Evolutionary conservation across 2,888 invertebrate species (phyloP).

Genomic region (Metallyticus violacea): DNA sequence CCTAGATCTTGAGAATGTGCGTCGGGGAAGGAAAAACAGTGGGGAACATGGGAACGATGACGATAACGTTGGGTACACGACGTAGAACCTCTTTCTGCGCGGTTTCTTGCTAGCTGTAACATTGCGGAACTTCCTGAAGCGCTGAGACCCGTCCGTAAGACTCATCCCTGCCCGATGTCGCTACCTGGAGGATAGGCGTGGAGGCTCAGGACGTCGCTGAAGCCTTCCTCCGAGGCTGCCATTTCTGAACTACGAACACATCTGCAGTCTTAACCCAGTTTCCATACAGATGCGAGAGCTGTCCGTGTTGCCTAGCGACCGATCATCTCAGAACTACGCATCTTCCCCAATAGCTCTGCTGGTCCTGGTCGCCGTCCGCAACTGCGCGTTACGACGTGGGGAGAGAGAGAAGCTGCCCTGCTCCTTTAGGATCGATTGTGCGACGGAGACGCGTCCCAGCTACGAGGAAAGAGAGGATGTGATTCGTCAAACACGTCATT

Average conservation of each 20-base stretch:
- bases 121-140: neutral
- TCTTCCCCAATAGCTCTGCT: too few relatives aligned
- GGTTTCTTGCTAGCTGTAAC: neutral
- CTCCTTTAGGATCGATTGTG: neutral
- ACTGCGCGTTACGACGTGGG: slow-evolving; percentile 5
- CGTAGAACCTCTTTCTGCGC: neutral
- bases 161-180: neutral
- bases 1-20: neutral
- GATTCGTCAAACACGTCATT: neutral
- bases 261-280: neutral
- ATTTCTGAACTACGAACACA: neutral
- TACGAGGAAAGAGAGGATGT: neutral
- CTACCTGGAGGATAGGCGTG: neutral
- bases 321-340: slow-evolving; percentile 3
- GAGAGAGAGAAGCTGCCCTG: neutral
- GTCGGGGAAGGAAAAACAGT: neutral
- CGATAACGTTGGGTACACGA: neutral
- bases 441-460: neutral
- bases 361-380: neutral
- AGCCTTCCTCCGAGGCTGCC: neutral
- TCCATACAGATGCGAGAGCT: too few relatives aligned
- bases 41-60: neutral
- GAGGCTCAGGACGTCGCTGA: neutral
- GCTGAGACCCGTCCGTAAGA: neutral
- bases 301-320: slow-evolving; percentile 9